Conservation (phyloP, 2,113 vertebrate genomes). For the Corythaixoides concolor region DNA sequence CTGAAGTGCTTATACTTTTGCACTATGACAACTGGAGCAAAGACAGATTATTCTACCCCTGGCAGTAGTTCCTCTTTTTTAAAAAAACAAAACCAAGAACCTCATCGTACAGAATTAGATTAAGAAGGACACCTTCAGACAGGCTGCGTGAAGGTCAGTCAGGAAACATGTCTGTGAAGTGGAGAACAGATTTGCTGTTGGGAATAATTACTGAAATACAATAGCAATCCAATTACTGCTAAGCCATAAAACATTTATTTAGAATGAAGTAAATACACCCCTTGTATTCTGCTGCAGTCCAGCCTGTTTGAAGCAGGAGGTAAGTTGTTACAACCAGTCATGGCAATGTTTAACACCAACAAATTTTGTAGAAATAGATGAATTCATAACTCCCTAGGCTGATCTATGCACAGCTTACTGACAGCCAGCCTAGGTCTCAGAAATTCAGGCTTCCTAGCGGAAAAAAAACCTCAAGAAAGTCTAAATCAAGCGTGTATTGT, state of each 20-base stretch:
- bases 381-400: neutral
- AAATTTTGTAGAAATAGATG: neutral
- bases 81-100: neutral
- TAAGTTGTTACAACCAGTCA: neutral
- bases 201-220: constrained; percentile 51
- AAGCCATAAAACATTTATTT: constrained; percentile 53
- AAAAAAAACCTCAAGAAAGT: neutral
- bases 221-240: constrained; percentile 50
- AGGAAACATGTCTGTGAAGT: neutral
- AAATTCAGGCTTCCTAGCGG: neutral
- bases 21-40: neutral
- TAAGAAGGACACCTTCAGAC: constrained; percentile 29
- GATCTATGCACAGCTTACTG: neutral
- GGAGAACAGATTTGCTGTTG: constrained; percentile 24
- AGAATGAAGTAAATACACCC: neutral
- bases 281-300: neutral
- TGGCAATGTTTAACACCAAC: neutral
- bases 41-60: constrained; percentile 33
- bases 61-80: neutral
- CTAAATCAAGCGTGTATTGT: neutral
- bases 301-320: neutral
- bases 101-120: neutral
- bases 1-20: constrained; percentile 7
- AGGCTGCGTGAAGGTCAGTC: constrained; percentile 21
- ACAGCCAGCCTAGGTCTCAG: neutral